phyloP scores from a whole-genome alignment of 2,888 invertebrate genomes.

The Agelastica alni region DNA sequence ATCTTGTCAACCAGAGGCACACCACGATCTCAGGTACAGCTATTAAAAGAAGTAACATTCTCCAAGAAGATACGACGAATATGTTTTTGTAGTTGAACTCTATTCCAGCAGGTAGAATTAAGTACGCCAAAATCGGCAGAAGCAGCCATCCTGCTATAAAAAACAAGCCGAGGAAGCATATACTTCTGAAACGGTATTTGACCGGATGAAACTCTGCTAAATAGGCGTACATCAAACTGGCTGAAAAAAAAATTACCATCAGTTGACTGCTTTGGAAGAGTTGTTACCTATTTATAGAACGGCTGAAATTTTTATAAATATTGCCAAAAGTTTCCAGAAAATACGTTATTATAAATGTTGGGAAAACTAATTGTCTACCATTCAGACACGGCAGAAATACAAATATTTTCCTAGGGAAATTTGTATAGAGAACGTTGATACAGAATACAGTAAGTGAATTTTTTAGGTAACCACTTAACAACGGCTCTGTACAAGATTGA shows the following conservation, averaged over 20 bases:
- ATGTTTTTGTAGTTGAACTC: conserved; percentile 40
- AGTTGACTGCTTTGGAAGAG: too few relatives aligned
- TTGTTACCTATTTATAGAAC: too few relatives aligned
- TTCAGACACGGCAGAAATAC: too few relatives aligned
- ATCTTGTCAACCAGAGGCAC: conserved; percentile 59
- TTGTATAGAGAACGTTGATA: too few relatives aligned
- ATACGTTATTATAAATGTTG: too few relatives aligned
- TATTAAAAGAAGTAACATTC: conserved; percentile 70
- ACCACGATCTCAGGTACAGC: conserved; percentile 68
- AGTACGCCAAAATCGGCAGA: conserved; percentile 60
- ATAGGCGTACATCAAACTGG: conserved; percentile 62
- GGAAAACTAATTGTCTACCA: too few relatives aligned
- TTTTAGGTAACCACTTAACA: too few relatives aligned
- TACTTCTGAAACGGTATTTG: conserved; percentile 62
- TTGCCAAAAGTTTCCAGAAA: too few relatives aligned
- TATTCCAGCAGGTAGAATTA: conserved; percentile 45
- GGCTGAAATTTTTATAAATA: too few relatives aligned
- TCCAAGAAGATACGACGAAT: conserved; percentile 72
- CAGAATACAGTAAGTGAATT: too few relatives aligned
- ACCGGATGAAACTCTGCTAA: conserved; percentile 69
- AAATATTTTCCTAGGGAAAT: too few relatives aligned
- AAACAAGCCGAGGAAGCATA: conserved; percentile 68
- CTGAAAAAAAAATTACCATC: conserved; percentile 18
- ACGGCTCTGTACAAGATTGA: too few relatives aligned
- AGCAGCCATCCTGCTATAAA: conserved; percentile 68